phyloP scores from a whole-genome alignment of 2,113 vertebrate species.

The Chaetorhynchus papuensis region DNA sequence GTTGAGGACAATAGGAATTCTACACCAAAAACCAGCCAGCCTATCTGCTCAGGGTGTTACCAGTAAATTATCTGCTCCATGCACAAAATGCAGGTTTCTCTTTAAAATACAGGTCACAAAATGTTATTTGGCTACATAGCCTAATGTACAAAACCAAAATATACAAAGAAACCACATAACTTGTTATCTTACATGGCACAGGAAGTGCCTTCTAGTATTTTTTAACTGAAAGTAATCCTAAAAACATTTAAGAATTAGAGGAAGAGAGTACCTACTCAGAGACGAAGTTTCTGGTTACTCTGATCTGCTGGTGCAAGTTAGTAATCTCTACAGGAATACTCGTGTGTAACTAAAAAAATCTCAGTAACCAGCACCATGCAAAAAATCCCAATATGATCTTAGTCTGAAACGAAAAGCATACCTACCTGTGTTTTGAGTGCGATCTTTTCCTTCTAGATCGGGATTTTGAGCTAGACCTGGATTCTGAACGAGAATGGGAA shows the following conservation, averaged over 20 bases:
- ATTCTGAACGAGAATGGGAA: slow-evolving; percentile 81
- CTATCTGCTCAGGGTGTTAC: neutral
- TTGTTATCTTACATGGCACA: neutral
- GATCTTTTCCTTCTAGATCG: slow-evolving; percentile 84
- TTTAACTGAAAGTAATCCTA: neutral
- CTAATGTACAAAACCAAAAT: neutral
- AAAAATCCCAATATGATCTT: neutral
- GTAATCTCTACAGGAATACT: neutral
- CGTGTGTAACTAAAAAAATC: neutral
- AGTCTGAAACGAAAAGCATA: neutral
- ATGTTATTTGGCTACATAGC: neutral
- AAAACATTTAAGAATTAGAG: neutral
- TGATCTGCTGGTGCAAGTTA: neutral
- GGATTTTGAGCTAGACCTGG: slow-evolving; percentile 81
- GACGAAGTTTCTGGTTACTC: neutral
- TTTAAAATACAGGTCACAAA: neutral
- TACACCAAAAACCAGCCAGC: neutral
- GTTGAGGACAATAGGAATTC: neutral
- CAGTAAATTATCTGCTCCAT: neutral
- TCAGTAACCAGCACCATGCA: neutral
- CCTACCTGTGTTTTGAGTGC: slow-evolving; percentile 87
- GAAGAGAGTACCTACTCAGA: neutral
- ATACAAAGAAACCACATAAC: neutral
- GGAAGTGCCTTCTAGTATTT: neutral
- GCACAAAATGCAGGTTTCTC: neutral